A percentile compares a stretch with the other conserved stretches of the same genome.
These are phyloP conservation scores for Alsophila aescularia DNA, from an alignment of 2,888 invertebrate species.

Conservation along the genomic window DNA sequence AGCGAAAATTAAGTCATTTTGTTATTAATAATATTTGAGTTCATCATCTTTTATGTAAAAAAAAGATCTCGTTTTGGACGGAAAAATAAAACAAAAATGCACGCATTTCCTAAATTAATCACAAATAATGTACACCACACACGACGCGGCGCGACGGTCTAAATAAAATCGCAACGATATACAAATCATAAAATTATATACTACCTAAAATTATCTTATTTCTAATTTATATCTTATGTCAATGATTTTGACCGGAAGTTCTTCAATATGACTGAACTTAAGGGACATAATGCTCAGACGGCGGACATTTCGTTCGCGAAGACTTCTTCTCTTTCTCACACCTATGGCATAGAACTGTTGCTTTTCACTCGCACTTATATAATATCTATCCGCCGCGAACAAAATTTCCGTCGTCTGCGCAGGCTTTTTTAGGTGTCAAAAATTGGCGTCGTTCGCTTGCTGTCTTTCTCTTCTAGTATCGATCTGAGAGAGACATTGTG, in stretches of 20 bases:
- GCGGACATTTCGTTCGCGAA: no score
- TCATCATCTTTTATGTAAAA: constrained; percentile 46
- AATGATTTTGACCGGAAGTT: constrained; percentile 25
- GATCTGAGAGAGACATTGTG: no score
- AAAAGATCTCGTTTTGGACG: constrained; percentile 67
- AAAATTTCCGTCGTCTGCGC: no score
- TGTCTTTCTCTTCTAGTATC: no score
- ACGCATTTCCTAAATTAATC: constrained; percentile 34
- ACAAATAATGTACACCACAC: constrained; percentile 51
- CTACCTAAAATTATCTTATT: constrained; percentile 46
- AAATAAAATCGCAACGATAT: constrained; percentile 36
- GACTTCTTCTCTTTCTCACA: no score
- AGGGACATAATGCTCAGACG: background rate
- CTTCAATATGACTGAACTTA: background rate
- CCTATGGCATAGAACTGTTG: no score
- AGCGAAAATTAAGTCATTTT: background rate
- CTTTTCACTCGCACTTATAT: no score
- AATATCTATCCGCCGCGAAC: no score
- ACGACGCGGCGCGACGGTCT: constrained; percentile 37
- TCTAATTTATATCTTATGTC: constrained; percentile 43
- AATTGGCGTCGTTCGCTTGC: no score
- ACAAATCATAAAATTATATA: constrained; percentile 41
- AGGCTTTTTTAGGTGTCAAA: no score
- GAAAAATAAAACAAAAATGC: constrained; percentile 61
- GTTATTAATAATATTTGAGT: no score